A percentile compares a stretch with the other conserved stretches of the same genome.
phyloP scores from a whole-genome alignment of 1,140 invertebrate species.

The Heliconius hewitsoni region DNA sequence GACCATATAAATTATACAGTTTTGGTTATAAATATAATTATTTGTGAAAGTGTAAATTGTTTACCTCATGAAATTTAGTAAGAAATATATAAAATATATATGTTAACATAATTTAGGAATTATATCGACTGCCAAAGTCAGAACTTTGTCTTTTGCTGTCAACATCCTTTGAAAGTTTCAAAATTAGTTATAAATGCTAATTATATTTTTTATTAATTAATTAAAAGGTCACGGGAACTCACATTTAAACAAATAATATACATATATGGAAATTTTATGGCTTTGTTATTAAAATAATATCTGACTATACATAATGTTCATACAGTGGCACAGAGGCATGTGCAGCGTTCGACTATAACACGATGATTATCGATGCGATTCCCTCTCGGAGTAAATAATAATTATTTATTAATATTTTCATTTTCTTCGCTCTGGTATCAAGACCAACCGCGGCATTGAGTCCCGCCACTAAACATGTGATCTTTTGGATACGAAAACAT shows the following conservation, averaged over 20 bases:
- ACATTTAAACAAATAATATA: not conserved
- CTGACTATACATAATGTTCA: not conserved
- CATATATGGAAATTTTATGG: not conserved
- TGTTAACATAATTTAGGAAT: too few relatives aligned
- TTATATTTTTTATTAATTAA: not conserved
- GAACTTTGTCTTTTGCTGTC: not conserved
- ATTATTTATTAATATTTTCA: too few relatives aligned
- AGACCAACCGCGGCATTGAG: too few relatives aligned
- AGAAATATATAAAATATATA: too few relatives aligned
- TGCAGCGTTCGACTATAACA: too few relatives aligned
- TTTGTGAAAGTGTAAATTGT: not conserved
- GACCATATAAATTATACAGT: too few relatives aligned
- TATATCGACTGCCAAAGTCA: not conserved
- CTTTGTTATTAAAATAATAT: not conserved
- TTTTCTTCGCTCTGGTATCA: too few relatives aligned
- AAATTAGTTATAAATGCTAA: slow-evolving; percentile 2
- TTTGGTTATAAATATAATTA: too few relatives aligned
- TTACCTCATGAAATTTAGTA: not conserved
- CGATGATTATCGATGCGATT: too few relatives aligned
- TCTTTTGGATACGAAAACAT: not conserved
- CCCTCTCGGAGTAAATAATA: too few relatives aligned
- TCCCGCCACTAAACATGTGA: too few relatives aligned
- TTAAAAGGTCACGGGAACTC: not conserved
- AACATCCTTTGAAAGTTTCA: not conserved
- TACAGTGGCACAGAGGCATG: too few relatives aligned